Percentiles rank a stretch among this genome's conserved stretches.
These are phyloP conservation scores for Zosterops borbonicus DNA, from an alignment of 2,113 vertebrate genomes.

Conservation along the genomic window DNA sequence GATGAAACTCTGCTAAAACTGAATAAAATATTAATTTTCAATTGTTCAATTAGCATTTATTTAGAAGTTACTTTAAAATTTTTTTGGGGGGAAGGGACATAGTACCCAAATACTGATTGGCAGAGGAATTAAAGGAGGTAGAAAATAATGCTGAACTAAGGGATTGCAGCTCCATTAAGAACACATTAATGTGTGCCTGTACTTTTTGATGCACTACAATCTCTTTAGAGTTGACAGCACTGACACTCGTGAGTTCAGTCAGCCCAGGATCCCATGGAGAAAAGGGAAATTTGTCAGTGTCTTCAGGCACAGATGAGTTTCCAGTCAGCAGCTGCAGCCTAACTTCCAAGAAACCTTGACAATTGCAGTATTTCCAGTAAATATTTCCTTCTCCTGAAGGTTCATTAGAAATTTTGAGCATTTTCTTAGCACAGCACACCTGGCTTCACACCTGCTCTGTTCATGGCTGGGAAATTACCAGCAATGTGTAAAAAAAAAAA, in stretches of 20 bases:
- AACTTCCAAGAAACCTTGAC: background rate
- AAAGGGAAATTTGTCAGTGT: background rate
- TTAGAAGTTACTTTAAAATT: rapidly evolving
- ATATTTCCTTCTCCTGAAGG: background rate
- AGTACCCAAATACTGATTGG: background rate
- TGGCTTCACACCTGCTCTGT: background rate
- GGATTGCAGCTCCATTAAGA: background rate
- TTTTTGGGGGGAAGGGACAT: background rate
- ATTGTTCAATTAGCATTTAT: background rate
- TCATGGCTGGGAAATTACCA: background rate
- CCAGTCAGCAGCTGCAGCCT: background rate
- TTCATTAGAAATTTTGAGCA: background rate
- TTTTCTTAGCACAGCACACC: background rate
- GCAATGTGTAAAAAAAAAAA: background rate
- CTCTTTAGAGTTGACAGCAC: background rate
- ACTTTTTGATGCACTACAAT: background rate
- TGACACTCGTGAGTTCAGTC: background rate
- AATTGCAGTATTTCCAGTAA: background rate
- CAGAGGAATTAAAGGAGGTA: background rate
- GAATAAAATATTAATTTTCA: background rate
- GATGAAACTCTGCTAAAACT: background rate
- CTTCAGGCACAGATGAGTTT: background rate
- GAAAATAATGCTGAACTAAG: background rate
- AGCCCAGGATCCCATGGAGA: background rate
- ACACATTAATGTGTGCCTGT: background rate